Base-by-base conservation (phyloP, 2,888 invertebrate species). In the Sturmia bella region DNA sequence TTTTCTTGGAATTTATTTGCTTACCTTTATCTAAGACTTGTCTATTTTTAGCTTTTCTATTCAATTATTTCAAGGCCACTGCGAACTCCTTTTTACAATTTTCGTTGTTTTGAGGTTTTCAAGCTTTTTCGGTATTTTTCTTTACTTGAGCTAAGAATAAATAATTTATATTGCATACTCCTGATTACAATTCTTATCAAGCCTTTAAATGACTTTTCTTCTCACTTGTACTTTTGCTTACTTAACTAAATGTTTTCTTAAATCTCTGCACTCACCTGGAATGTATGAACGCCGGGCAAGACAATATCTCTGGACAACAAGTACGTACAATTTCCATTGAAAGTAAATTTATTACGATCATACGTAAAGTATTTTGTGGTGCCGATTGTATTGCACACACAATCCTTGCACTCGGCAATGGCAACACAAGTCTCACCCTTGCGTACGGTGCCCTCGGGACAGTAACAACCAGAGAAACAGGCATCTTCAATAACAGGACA, bases 261-360 rank as follows among this genome's bases (percentile, higher is more conserved):
- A 59, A 52, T 50, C 50, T 15, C 24, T 24, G 2, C 9, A 80
- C 84, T 84, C 78, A 87, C 88, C 87, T 90, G 89, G 87, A 90
- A 90, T 3, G 87, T 89, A 73, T 89, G 87, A n/a, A 87, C 89
- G 11, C 92, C 93, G 0, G 92, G 92, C 0, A 92, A 88, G 50
- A 92, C 92, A 59, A 92, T 91, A 89, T 95, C 94, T 39, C 95
- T 91, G 0, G 96, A 94, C 66, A 96, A 93, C 32, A 97, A 92
- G 88, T 97, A 97, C 0, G 96, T 96, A 89, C 98, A 98, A 89
- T 96, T 96, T 5, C 96, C 96, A 84, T 95, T 94, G 89, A 96
- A 95, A 0, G 95, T 95, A 85, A 95, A 94, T 86, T 95, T 94
- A 81, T 93, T 94, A 21, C 95, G 94, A 88, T 98, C 97, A 88